Percentiles rank a stretch among this genome's conserved stretches.
Evolutionary conservation across 2,797 vertebrate species (phyloP).

Genomic region (Cirrhinus mrigala): DNA sequence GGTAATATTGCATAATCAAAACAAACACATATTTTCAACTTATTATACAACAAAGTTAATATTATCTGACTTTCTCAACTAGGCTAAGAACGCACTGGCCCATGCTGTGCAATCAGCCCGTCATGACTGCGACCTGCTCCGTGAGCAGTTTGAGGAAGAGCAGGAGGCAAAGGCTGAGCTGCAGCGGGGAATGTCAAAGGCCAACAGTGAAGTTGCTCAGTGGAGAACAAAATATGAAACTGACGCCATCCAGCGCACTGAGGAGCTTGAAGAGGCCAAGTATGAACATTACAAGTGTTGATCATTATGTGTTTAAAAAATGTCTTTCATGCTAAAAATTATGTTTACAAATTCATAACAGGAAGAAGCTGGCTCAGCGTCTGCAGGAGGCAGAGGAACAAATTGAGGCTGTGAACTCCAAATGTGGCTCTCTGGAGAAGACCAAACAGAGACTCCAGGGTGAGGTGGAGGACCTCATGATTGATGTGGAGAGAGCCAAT

Average conservation of each 20-base stretch:
- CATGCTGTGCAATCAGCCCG: too few relatives aligned
- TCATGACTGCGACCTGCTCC: not conserved
- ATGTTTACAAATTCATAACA: slow-evolving; percentile 60
- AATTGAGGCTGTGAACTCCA: slow-evolving; percentile 80
- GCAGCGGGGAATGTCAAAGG: not conserved
- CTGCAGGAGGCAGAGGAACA: slow-evolving; percentile 87
- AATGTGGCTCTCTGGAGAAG: slow-evolving; percentile 83
- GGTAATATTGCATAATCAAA: not conserved
- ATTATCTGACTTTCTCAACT: too few relatives aligned
- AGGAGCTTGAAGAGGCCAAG: not conserved
- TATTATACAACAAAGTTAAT: too few relatives aligned
- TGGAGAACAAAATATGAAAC: slow-evolving; percentile 26
- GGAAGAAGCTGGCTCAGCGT: slow-evolving; percentile 87
- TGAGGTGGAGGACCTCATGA: slow-evolving; percentile 84
- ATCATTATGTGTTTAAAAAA: too few relatives aligned
- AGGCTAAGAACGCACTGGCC: too few relatives aligned
- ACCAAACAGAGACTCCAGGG: slow-evolving; percentile 82
- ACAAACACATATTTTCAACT: not conserved
- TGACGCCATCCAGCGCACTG: not conserved
- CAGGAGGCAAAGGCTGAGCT: slow-evolving; percentile 8
- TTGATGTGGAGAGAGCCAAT: slow-evolving; percentile 80
- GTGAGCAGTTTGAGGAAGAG: slow-evolving; percentile 4
- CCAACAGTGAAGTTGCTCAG: slow-evolving; percentile 8
- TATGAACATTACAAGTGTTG: not conserved
- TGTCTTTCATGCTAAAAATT: too few relatives aligned